Percentiles rank a stretch among this genome's conserved stretches.
Conservation (phyloP, 2,797 vertebrate species). For the Tokudaia muenninki region DNA sequence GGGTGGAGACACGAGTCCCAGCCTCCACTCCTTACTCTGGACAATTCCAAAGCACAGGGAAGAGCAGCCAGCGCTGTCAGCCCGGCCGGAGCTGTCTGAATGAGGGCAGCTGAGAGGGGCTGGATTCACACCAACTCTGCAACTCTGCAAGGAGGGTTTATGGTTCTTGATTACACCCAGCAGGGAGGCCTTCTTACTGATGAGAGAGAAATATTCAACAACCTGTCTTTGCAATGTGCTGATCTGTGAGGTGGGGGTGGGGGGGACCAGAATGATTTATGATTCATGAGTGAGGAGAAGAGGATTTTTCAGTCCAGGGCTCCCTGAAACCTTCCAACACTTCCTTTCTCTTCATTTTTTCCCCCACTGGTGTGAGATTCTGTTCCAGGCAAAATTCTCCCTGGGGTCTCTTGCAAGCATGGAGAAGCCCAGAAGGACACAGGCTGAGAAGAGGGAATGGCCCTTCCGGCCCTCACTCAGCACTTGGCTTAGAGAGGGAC, state of each 20-base stretch:
- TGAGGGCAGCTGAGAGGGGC: slow-evolving; percentile 11
- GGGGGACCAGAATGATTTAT: slow-evolving; percentile 67
- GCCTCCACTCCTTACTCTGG: background rate
- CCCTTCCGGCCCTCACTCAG: background rate
- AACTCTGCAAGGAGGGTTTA: slow-evolving; percentile 64
- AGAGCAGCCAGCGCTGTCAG: background rate
- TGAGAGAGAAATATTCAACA: slow-evolving; percentile 85
- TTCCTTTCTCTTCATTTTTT: slow-evolving; percentile 1
- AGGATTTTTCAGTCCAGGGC: slow-evolving; percentile 29
- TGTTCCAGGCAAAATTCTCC: slow-evolving; percentile 53
- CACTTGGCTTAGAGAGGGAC: background rate
- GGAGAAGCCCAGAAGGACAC: background rate
- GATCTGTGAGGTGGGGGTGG: slow-evolving; percentile 75
- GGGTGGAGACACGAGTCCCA: background rate
- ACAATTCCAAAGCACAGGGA: background rate
- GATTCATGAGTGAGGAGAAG: slow-evolving; percentile 64
- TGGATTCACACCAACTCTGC: slow-evolving; percentile 73
- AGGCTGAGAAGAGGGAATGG: accelerated
- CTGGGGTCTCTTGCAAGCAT: background rate
- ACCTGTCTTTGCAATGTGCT: slow-evolving; percentile 81
- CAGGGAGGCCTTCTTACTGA: slow-evolving; percentile 87
- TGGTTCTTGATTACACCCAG: slow-evolving; percentile 89
- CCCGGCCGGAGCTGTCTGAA: slow-evolving; percentile 37
- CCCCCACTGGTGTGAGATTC: background rate
- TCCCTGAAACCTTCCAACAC: slow-evolving; percentile 64